Base-by-base conservation (phyloP, 2,113 vertebrate genomes). In the Pluvialis apricaria region DNA sequence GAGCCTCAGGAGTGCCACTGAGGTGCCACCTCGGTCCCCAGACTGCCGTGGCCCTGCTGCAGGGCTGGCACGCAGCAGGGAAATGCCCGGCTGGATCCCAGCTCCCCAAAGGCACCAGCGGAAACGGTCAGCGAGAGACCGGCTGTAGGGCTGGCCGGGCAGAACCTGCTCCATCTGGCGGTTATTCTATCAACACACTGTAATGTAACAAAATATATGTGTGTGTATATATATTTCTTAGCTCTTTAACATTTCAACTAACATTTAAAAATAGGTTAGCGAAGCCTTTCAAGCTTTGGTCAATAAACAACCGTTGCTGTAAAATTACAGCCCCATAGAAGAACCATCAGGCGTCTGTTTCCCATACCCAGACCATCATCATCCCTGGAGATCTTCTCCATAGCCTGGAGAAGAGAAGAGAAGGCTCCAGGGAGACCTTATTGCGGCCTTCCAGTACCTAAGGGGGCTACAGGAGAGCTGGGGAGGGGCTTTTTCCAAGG, bases 1-100 rank as follows among this genome's bases (percentile, higher is more conserved):
- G 3, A n/a, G n/a, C 61, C n/a, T 29, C 40, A 6, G 1, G 19
- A 6, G 13, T 4, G 1, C 15, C 17, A 13, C 36, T 24, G 1
- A 1, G 8, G 44, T 5, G n/a, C 13, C 22, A 13, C 51, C 24
- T 28, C 10, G 2, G 6, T 5, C 55, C 65, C 19, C 21, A 5
- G 62, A 3, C 32, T 19, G 15, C 45, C 4, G 1, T 1, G 26
- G 47, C 47, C 32, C 10, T 3, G 2, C 31, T 5, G 31, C 32
- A 7, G 49, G 49, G 49, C 49, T 24, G 12, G 12, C 49, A 13
- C 12, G 22, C 22, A 13, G 49, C 49, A 20, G 38, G 79, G 5
- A 6, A 15, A 8, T 1, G 55, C 29, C 70, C 6, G 3, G 29
- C 44, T 3, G 65, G 11, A 20, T 8, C 80, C 2, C 4, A n/a